Conservation (phyloP, 2,113 vertebrate genomes). For the Carettochelys insculpta region DNA sequence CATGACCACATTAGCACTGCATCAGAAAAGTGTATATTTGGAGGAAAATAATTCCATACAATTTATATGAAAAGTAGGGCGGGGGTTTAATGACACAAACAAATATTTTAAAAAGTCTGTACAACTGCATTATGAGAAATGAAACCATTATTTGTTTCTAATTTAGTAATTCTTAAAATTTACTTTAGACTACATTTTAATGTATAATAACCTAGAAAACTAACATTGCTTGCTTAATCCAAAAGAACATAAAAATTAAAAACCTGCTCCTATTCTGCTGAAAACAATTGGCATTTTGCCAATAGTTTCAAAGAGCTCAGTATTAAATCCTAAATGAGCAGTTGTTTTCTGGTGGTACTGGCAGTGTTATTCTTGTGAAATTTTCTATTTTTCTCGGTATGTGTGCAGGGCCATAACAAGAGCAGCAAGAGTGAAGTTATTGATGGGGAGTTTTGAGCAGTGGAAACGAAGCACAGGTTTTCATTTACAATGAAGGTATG, state of each 20-base stretch:
- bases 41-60: not conserved
- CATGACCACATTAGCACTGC: not conserved
- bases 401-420: not conserved
- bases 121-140: not conserved
- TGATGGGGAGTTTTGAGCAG: not conserved
- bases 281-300: not conserved
- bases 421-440: not conserved
- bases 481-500: not conserved
- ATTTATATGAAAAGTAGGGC: not conserved
- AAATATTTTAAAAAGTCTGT: not conserved
- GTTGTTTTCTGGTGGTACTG: not conserved
- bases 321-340: not conserved
- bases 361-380: not conserved
- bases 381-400: not conserved
- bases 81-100: not conserved
- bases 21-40: not conserved
- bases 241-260: not conserved
- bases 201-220: not conserved
- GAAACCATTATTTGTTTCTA: not conserved
- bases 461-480: not conserved
- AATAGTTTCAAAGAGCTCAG: not conserved
- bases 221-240: not conserved
- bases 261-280: not conserved
- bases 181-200: not conserved
- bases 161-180: not conserved